These are phyloP conservation scores for Trachelus iudaicus DNA, from an alignment of 2,888 invertebrate genomes.

Conservation along the genomic window DNA sequence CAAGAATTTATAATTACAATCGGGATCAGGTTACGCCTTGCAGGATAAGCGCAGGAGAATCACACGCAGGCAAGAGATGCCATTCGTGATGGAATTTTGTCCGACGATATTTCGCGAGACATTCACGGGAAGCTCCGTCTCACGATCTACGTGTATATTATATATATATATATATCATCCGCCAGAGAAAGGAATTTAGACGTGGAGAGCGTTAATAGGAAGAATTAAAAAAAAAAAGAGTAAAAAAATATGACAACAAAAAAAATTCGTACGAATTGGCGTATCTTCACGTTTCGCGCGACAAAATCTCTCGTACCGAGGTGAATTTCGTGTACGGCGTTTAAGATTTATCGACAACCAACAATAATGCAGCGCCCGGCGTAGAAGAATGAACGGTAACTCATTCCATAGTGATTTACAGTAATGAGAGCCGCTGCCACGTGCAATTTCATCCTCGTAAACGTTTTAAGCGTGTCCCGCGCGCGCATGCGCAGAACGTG, in stretches of 20 bases:
- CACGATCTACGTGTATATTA: no score
- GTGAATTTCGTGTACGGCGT: not conserved
- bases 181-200: not conserved
- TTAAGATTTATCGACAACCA: constrained; percentile 50
- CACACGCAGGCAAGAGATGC: not conserved
- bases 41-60: not conserved
- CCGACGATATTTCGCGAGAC: not conserved
- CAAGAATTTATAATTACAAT: constrained; percentile 1
- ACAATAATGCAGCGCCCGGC: constrained; percentile 40
- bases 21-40: not conserved
- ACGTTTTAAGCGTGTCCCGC: not conserved
- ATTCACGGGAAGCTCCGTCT: not conserved
- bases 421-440: constrained; percentile 46
- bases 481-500: not conserved
- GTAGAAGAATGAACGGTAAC: constrained; percentile 56
- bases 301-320: not conserved
- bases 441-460: not conserved
- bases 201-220: not conserved
- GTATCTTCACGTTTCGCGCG: not conserved
- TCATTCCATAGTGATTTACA: constrained; percentile 58
- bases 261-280: not conserved
- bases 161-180: no score
- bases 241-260: not conserved
- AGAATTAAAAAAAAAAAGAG: no score
- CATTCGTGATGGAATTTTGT: not conserved